A percentile compares a stretch with the other conserved stretches of the same genome.
phyloP scores from a whole-genome alignment of 2,888 invertebrate species.

The Operophtera brumata region DNA sequence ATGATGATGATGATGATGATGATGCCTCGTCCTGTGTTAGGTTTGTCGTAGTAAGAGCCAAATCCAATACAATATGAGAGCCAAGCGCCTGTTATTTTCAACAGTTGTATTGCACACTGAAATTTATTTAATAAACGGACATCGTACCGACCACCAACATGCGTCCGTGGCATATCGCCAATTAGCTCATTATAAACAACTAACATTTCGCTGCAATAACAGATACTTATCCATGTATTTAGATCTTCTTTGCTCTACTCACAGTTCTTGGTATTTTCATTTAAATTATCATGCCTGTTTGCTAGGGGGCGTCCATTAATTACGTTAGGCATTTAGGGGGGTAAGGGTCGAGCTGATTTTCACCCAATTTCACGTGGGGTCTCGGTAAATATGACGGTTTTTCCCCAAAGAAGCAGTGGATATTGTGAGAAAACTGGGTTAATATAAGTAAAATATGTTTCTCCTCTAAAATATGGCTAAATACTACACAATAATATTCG shows the following conservation, averaged over 20 bases:
- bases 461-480: too few species aligned
- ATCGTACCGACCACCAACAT: slow-evolving; percentile 15
- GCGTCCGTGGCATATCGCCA: slow-evolving; percentile 28
- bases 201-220: slow-evolving; percentile 21
- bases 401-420: too few species aligned
- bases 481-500: too few species aligned
- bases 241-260: slow-evolving; percentile 8
- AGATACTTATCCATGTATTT: slow-evolving; percentile 2
- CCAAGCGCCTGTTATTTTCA: slow-evolving; percentile 9
- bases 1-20: too few species aligned
- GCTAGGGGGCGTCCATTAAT: too few species aligned
- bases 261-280: background rate
- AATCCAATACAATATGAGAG: slow-evolving; percentile 7
- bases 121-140: slow-evolving; percentile 18
- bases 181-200: slow-evolving; percentile 30
- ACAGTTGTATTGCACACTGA: slow-evolving; percentile 1
- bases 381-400: too few species aligned
- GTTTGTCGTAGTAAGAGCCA: background rate
- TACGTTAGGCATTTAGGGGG: too few species aligned
- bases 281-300: too few species aligned
- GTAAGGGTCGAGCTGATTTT: too few species aligned
- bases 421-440: too few species aligned
- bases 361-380: too few species aligned
- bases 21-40: background rate
- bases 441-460: too few species aligned